Conservation (phyloP, 2,797 vertebrate species). For the Notoglanidium macrostoma region DNA sequence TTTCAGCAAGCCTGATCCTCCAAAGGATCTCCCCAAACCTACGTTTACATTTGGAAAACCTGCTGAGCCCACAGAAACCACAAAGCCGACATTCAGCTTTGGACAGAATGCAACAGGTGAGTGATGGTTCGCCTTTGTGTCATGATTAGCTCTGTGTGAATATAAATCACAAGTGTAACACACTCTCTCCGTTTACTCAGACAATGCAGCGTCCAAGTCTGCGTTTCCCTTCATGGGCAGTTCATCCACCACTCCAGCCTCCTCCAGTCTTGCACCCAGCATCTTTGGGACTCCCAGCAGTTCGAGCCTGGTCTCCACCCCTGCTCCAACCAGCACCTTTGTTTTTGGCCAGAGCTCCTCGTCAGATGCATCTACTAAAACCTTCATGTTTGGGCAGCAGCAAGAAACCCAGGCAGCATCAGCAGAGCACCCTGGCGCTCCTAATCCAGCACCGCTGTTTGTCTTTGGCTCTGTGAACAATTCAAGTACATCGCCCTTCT, state of each 20-base stretch:
- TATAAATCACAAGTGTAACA: background rate
- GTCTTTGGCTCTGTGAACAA: slow-evolving; percentile 79
- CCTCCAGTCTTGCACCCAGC: slow-evolving; percentile 61
- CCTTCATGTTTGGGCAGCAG: slow-evolving; percentile 84
- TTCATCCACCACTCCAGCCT: slow-evolving; percentile 73
- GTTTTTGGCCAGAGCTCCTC: slow-evolving; percentile 84
- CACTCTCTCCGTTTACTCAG: slow-evolving; percentile 64
- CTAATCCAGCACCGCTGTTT: slow-evolving; percentile 74
- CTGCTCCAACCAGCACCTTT: slow-evolving; percentile 71
- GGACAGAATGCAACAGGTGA: slow-evolving; percentile 79
- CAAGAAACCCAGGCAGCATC: slow-evolving; percentile 79
- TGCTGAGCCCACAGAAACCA: slow-evolving; percentile 64
- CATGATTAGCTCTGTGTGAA: background rate
- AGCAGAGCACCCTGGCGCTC: slow-evolving; percentile 68
- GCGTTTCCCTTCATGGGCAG: slow-evolving; percentile 83
- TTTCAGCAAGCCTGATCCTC: slow-evolving; percentile 80
- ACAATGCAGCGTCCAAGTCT: slow-evolving; percentile 80
- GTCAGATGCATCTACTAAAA: slow-evolving; percentile 78
- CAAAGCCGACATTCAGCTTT: slow-evolving; percentile 78
- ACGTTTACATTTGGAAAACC: slow-evolving; percentile 72
- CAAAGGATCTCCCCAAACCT: slow-evolving; percentile 72
- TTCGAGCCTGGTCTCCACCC: slow-evolving; percentile 63
- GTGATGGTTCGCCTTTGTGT: slow-evolving; percentile 40
- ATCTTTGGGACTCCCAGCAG: slow-evolving; percentile 77
- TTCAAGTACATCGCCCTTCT: slow-evolving; percentile 75